phyloP scores from a whole-genome alignment of 2,888 invertebrate species.

The Gastrophysa polygoni region DNA sequence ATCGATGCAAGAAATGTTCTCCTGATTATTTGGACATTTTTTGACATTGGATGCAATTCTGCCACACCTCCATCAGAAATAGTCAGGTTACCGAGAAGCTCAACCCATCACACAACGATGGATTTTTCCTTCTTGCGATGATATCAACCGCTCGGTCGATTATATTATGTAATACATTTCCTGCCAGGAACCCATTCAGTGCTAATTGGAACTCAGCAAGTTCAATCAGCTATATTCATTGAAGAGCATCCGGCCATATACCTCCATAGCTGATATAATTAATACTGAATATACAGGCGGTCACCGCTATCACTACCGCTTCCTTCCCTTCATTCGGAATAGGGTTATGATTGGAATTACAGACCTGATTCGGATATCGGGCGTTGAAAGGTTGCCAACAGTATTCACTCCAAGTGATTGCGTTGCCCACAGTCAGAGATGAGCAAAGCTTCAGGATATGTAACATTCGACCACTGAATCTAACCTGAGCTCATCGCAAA shows the following conservation, averaged over 20 bases:
- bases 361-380: background rate
- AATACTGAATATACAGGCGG: background rate
- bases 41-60: too few species aligned
- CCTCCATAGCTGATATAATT: constrained; percentile 6
- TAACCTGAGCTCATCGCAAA: too few species aligned
- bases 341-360: background rate
- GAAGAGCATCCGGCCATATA: constrained; percentile 32
- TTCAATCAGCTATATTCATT: constrained; percentile 45
- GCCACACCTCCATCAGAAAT: too few species aligned
- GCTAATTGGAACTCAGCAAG: constrained; percentile 21
- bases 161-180: background rate
- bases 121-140: too few species aligned
- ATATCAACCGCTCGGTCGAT: background rate
- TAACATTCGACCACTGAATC: too few species aligned
- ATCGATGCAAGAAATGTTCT: too few species aligned
- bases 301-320: background rate
- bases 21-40: too few species aligned
- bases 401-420: background rate
- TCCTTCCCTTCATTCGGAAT: background rate
- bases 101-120: too few species aligned
- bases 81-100: too few species aligned
- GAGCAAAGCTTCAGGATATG: too few species aligned
- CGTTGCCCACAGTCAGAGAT: background rate
- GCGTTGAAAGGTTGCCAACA: too few species aligned
- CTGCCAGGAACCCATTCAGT: background rate